A percentile compares a stretch with the other conserved stretches of the same genome.
Evolutionary conservation across 2,797 vertebrate genomes (phyloP).

Genomic region (Aldrovandia affinis): DNA sequence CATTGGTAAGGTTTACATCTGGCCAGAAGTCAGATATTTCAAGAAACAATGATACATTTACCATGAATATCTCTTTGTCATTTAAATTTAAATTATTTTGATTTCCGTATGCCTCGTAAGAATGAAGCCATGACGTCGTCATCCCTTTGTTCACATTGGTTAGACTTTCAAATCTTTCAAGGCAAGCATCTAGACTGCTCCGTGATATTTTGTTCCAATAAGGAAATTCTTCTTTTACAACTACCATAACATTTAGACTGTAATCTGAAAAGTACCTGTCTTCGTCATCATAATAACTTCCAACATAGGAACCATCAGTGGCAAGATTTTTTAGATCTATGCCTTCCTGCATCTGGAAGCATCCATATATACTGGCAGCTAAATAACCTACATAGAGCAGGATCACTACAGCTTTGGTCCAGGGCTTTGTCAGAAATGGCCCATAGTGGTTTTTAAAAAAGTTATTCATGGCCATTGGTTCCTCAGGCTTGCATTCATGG

Average conservation of each 20-base stretch:
- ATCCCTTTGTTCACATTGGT: slow-evolving; percentile 58
- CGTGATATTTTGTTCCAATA: slow-evolving; percentile 70
- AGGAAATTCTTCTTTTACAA: slow-evolving; percentile 61
- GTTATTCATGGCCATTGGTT: slow-evolving; percentile 54
- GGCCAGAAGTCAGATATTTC: slow-evolving; percentile 57
- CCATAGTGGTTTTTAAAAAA: slow-evolving; percentile 71
- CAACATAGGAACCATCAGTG: slow-evolving; percentile 68
- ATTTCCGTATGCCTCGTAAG: slow-evolving; percentile 51
- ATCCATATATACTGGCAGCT: slow-evolving; percentile 67
- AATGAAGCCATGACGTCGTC: slow-evolving; percentile 72
- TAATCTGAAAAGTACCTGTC: slow-evolving; percentile 70
- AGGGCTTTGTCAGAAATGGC: slow-evolving; percentile 60
- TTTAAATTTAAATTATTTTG: slow-evolving; percentile 58
- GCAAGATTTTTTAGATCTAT: slow-evolving; percentile 75
- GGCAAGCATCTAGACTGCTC: slow-evolving; percentile 61
- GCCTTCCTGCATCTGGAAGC: slow-evolving; percentile 70
- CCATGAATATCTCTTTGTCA: rapidly evolving
- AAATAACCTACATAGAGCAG: slow-evolving; percentile 64
- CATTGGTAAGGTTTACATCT: slow-evolving; percentile 65
- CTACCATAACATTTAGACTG: slow-evolving; percentile 76
- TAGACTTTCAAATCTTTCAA: slow-evolving; percentile 58
- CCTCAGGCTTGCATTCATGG: slow-evolving; percentile 40
- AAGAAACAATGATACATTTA: slow-evolving; percentile 55
- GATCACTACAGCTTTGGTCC: slow-evolving; percentile 61
- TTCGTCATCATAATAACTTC: slow-evolving; percentile 65